A percentile compares a stretch with the other conserved stretches of the same genome.
Evolutionary conservation across 1,140 invertebrate genomes (phyloP).

Genomic region (Holcopasites calliopsidis): DNA sequence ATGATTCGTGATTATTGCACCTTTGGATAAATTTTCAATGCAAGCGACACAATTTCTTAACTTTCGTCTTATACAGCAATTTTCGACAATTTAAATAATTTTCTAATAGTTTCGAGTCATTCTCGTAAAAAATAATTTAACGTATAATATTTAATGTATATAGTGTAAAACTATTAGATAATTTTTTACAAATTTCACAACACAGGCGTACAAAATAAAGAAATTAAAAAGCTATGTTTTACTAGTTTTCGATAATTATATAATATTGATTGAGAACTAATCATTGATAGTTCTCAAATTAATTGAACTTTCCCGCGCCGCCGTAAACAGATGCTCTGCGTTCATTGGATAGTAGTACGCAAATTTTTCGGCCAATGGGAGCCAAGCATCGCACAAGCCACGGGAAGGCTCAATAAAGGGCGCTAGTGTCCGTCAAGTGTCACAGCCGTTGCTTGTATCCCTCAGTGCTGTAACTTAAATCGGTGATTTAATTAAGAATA

Average conservation of each 20-base stretch:
- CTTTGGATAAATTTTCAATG: slow-evolving; percentile 20
- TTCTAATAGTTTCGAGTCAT: neutral
- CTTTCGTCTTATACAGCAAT: neutral
- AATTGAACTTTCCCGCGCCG: no score
- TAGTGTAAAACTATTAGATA: neutral
- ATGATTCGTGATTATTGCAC: neutral
- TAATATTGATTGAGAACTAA: no score
- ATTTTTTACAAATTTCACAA: neutral
- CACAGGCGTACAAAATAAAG: no score
- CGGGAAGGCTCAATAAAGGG: slow-evolving; percentile 71
- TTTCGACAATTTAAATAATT: neutral
- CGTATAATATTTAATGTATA: neutral
- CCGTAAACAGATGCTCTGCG: no score
- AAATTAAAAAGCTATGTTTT: neutral
- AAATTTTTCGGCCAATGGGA: slow-evolving; percentile 25
- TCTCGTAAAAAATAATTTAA: neutral
- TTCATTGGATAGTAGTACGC: slow-evolving; percentile 9
- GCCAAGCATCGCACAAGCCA: slow-evolving; percentile 10
- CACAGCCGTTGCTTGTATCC: slow-evolving; percentile 71
- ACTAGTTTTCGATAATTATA: neutral
- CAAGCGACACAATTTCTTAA: neutral
- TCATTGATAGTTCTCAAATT: no score
- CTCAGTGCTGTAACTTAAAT: slow-evolving; percentile 69
- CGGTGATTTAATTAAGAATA: slow-evolving; percentile 70
- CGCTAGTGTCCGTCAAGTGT: slow-evolving; percentile 74